Base-by-base conservation (phyloP, 2,888 invertebrate genomes). In the Philereme transversata region DNA sequence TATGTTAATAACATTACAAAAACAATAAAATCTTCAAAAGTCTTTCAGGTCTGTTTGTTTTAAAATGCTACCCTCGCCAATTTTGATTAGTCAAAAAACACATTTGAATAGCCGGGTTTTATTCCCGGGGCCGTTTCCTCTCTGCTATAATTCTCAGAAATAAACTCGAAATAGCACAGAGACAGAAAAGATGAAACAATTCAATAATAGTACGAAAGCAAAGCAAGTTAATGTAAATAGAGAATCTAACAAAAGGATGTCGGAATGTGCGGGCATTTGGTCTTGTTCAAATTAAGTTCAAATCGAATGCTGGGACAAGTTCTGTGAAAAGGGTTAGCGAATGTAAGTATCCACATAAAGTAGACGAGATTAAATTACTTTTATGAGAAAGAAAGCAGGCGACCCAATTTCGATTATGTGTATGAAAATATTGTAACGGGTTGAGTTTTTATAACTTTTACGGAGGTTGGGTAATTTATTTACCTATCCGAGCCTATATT, bases 261-360 rank as follows among this genome's bases (percentile, higher is more conserved):
- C 71, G 84, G 85, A 89, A 89, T 89, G 85, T 87, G 83, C 85
- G 84, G 86, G 84, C 79, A 83, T 84, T 86, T 78, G 79, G 83
- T 83, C 83, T 85, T 80, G 82, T 83, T 83, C 84, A 88, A 88
- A 88, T 88, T 86, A 84, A 88, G 87, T 88, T 85, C 82, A 84
- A 80, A 89, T 89, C 86, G 87, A 89, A 89, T 86, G 84, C 80
- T 77, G 79, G 76, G 84, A 84, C 82, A 87, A 86, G 79, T 88
- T 88, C 74, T 78, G 78, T 85, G 85, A 90, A 86, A 89, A 90
- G 89, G 90, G 88, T 89, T 86, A 79, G 79, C 81, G 77, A 80
- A 82, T 79, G 76, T 81, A 79, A 71, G 68, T 79, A 78, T 67
- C 64, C 74, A 70, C 76, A 83, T 82, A 81, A 81, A 87, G 80